Evolutionary conservation across 2,113 vertebrate species (phyloP).

Genomic region (Dunckerocampus dactyliophorus): DNA sequence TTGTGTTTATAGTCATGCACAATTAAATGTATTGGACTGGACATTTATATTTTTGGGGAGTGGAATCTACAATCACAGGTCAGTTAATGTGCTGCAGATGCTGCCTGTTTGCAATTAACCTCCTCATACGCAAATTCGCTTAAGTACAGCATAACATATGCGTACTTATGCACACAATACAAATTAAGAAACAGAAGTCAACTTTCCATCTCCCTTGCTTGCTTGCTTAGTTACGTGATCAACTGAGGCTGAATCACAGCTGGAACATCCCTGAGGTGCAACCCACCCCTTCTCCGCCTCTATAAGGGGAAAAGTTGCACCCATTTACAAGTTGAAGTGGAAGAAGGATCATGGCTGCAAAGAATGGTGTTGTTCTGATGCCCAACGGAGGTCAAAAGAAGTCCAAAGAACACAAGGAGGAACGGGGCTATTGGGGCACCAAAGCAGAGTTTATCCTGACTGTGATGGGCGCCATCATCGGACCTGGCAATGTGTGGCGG

Average conservation of each 20-base stretch:
- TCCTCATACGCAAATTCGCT: too few species aligned
- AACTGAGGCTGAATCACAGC: background rate
- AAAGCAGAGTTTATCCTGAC: conserved; percentile 60
- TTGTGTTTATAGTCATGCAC: too few species aligned
- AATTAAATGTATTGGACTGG: too few species aligned
- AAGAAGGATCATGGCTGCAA: background rate
- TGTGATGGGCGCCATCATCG: conserved; percentile 60
- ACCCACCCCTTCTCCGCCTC: background rate
- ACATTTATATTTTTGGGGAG: too few species aligned
- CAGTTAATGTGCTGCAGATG: too few species aligned
- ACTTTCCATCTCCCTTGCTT: too few species aligned
- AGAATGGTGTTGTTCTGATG: background rate
- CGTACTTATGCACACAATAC: too few species aligned
- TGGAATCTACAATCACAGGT: too few species aligned
- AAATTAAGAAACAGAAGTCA: too few species aligned
- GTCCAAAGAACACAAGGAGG: background rate
- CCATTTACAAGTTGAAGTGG: background rate
- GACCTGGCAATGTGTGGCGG: conserved; percentile 58
- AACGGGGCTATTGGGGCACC: conserved; percentile 40
- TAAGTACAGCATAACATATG: too few species aligned
- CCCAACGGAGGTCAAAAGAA: background rate
- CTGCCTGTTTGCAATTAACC: too few species aligned
- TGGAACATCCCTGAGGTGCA: background rate
- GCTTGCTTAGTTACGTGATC: background rate
- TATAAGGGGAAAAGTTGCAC: background rate